Base-by-base conservation (phyloP, 2,113 vertebrate genomes). In the Okapia johnstoni region DNA sequence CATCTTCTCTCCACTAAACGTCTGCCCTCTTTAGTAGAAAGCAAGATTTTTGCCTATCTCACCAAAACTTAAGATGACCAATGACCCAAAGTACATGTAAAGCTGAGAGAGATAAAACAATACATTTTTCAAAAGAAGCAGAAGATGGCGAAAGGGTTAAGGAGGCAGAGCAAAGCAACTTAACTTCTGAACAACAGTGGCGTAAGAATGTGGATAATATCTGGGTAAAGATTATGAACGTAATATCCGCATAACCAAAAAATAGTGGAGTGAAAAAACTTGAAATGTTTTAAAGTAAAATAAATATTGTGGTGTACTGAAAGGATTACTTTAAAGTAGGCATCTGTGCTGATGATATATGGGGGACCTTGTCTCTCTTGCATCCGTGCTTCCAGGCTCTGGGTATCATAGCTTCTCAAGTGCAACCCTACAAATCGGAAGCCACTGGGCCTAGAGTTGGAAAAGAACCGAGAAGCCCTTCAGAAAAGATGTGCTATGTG, bases 201-300 rank as follows among this genome's bases (percentile, higher is more conserved):
- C 11, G 7, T 19, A 96, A 94, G 94, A 95, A 89, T 96, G 95
- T 98, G 95, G 85, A 97, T 96, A 76, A 76, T 96, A 97, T 91
- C 95, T 96, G 96, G 94, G 97, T 97, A 97, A 98, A 98, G 97
- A 92, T 40, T 83, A 60, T 14, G 36, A 52, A 85, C 17, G 28
- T 3, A n/a, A 52, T 76, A 91, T 57, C 84, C 0, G 2, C 36
- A 48, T 60, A 90, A 93, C 85, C 61, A 80, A 63, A 90, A 88
- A 57, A 55, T 23, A 86, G 50, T 57, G 23, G 66, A 46, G 11
- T 26, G 43, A 40, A 91, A 88, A 73, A 93, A 85, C n/a, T 40
- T 86, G 36, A 88, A 83, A 87, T 88, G 30, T 91, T 93, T 93
- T 94, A 46, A 86, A 89, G 36, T 80, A 73, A 93, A 97, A 96